Evolutionary conservation across 2,888 invertebrate genomes (phyloP).

Genomic region (Idaea biselata): DNA sequence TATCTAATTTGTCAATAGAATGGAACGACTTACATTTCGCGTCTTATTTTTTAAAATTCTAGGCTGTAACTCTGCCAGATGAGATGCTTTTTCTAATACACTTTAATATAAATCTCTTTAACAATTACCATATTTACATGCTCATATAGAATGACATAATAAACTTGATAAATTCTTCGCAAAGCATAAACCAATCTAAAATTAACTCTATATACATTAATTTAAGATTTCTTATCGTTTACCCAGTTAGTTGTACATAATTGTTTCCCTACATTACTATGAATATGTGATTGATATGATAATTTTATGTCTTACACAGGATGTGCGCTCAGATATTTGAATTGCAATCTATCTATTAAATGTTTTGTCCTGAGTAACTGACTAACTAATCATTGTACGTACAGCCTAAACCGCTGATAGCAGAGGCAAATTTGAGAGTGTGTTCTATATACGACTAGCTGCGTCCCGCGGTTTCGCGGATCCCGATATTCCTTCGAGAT

Average conservation of each 20-base stretch:
- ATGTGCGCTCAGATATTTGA: slow-evolving; percentile 28
- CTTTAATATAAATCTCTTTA: background rate
- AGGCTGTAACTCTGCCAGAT: too few relatives aligned
- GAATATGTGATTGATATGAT: slow-evolving; percentile 58
- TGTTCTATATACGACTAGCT: too few relatives aligned
- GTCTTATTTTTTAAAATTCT: too few relatives aligned
- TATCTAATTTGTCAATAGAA: too few relatives aligned
- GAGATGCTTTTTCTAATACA: background rate
- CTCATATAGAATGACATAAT: slow-evolving; percentile 2
- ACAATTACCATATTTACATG: background rate
- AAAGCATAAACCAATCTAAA: background rate
- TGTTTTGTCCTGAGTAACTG: too few relatives aligned
- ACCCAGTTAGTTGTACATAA: slow-evolving; percentile 7
- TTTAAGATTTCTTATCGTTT: background rate
- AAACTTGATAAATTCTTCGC: background rate
- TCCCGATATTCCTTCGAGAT: too few relatives aligned
- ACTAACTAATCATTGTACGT: too few relatives aligned
- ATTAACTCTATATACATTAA: background rate
- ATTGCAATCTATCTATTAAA: too few relatives aligned
- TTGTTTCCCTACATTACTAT: slow-evolving; percentile 18
- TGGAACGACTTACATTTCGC: too few relatives aligned
- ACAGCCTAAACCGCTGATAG: too few relatives aligned
- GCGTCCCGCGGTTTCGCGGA: too few relatives aligned
- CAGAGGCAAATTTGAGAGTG: too few relatives aligned
- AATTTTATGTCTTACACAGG: slow-evolving; percentile 53